A percentile compares a stretch with the other conserved stretches of the same genome.
Evolutionary conservation across 2,113 vertebrate species (phyloP).

Genomic region (Leucosticte australis): DNA sequence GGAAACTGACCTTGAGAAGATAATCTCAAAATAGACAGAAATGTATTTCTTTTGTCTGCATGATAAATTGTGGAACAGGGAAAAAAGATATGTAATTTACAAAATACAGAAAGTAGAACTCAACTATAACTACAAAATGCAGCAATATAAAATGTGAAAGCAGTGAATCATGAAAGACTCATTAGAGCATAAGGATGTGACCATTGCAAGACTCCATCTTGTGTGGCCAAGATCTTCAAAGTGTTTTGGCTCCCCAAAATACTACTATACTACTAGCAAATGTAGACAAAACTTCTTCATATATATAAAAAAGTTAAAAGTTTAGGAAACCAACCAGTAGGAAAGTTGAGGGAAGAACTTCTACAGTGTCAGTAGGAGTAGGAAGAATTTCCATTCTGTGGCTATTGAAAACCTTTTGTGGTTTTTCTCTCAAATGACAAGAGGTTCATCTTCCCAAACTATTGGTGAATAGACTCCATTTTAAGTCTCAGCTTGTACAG

Average conservation of each 20-base stretch:
- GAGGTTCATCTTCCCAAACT: background rate
- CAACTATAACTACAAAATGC: background rate
- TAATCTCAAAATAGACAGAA: background rate
- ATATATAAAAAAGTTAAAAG: background rate
- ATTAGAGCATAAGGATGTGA: background rate
- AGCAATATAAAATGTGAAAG: background rate
- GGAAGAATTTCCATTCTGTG: background rate
- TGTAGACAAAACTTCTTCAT: background rate
- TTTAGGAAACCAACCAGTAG: background rate
- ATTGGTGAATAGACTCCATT: background rate
- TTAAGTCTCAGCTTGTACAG: background rate
- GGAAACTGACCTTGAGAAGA: slow-evolving; percentile 20
- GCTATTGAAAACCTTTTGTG: background rate
- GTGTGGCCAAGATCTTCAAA: background rate
- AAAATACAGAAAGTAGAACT: background rate
- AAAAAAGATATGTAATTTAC: background rate
- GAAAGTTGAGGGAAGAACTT: background rate
- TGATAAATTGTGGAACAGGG: background rate
- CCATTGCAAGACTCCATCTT: background rate
- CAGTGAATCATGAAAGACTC: background rate
- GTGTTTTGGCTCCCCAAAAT: background rate
- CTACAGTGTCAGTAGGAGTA: background rate
- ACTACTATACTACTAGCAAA: background rate
- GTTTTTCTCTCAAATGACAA: background rate
- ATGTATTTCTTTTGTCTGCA: background rate